Evolutionary conservation across 2,888 invertebrate species (phyloP).

Genomic region (Schizaphis graminum): DNA sequence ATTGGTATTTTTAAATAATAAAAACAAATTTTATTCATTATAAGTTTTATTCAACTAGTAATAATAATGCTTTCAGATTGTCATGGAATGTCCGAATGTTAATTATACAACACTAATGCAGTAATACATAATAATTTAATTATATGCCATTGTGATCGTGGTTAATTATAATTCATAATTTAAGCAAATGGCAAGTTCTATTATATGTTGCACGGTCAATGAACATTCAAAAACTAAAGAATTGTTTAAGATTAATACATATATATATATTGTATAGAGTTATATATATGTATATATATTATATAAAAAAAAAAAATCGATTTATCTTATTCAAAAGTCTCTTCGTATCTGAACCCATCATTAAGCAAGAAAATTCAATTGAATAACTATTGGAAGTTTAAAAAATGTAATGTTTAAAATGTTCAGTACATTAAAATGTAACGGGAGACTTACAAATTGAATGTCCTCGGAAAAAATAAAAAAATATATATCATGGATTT

Average conservation of each 20-base stretch:
- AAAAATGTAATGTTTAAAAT: neutral
- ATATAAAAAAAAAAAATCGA: neutral
- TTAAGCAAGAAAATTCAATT: neutral
- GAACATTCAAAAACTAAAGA: neutral
- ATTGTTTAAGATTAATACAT: neutral
- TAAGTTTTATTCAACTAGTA: neutral
- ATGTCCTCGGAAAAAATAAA: neutral
- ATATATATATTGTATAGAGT: too few relatives aligned
- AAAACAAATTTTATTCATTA: neutral
- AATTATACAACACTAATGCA: neutral
- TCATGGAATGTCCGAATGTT: neutral
- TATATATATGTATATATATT: too few relatives aligned
- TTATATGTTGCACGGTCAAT: neutral
- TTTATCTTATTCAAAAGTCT: neutral
- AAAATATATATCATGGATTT: neutral
- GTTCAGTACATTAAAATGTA: neutral
- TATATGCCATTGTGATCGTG: neutral
- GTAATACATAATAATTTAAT: neutral
- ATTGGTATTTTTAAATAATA: neutral
- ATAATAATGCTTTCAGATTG: neutral
- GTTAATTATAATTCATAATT: neutral
- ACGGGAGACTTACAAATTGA: neutral
- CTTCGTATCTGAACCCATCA: neutral
- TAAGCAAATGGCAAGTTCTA: neutral
- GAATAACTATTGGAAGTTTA: neutral